Evolutionary conservation across 1,140 invertebrate genomes (phyloP), one percentile per base, ranked within the genome.

Genomic region (Eufriesea mexicana): DNA sequence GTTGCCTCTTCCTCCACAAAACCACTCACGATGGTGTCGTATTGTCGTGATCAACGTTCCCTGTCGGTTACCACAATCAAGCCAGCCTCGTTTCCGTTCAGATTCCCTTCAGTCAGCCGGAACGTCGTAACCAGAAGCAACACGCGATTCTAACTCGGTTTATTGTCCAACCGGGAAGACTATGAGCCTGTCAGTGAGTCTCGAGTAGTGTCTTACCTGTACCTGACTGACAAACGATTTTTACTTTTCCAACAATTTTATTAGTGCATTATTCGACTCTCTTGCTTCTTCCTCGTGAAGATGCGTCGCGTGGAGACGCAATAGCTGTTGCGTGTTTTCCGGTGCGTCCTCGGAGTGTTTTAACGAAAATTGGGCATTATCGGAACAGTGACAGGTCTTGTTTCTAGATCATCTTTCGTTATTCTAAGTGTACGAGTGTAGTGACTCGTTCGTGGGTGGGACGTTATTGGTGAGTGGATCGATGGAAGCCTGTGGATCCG

Each of bases 1-100:
- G 16, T 79, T 59, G 68, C 25, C 51, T 66, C 68, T 71, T 84
- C 77, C 51, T 71, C 54, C 61, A 77, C 76, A 72, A 84, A 79
- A 84, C 57, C 67, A 25, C 45, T 72, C 49, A 66, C 67, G 57
- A 79, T 64, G 35, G 66, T 83, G 45, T 83, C 28, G 74, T 78
- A 54, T 70, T 28, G 76, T 79, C 35, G 57, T 12, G 82, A 66
- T 51, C 23, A 66, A 66, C 47, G 25, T 47, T 67, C 45, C 42
- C 51, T 51, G 67, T 25, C n/a, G 57, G 67, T 84, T 84, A 79
- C 59, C 45, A 71, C 47, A 64, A 67, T 16, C 12, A 28, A 51
- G 51, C 28, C 61, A 67, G n/a, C 18, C 7, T 23, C 23, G 16
- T 2, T 6, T 10, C 25, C 5, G 68, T 20, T 25, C 16, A n/a